phyloP scores from a whole-genome alignment of 2,888 invertebrate genomes.

The Bombylius major region DNA sequence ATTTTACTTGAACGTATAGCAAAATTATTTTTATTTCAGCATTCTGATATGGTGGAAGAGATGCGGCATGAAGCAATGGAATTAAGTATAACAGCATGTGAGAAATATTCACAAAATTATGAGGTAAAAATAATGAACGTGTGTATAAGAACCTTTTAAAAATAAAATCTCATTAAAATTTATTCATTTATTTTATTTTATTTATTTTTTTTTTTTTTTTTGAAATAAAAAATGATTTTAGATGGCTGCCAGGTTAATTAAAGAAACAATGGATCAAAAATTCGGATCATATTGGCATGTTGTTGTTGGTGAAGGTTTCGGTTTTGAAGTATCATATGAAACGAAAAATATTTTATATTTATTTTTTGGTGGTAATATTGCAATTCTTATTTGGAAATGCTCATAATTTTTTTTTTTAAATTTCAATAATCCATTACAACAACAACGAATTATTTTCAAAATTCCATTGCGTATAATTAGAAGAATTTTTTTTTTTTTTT shows the following conservation, averaged over 20 bases:
- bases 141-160: not conserved
- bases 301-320: slow-evolving; percentile 92
- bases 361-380: slow-evolving; percentile 85
- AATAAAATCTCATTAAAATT: not conserved
- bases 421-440: not conserved
- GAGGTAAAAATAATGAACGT: slow-evolving; percentile 43
- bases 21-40: slow-evolving; percentile 38
- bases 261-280: slow-evolving; percentile 90
- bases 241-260: slow-evolving; percentile 84
- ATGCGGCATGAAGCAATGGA: slow-evolving; percentile 84
- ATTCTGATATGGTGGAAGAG: slow-evolving; percentile 88
- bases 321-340: slow-evolving; percentile 87
- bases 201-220: too few relatives aligned
- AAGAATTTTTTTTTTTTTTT: too few relatives aligned
- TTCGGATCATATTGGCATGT: slow-evolving; percentile 91
- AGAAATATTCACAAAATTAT: slow-evolving; percentile 78
- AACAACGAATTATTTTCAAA: not conserved
- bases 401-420: slow-evolving; percentile 38
- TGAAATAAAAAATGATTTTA: slow-evolving; percentile 26
- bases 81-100: slow-evolving; percentile 83
- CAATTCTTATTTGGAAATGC: slow-evolving; percentile 83
- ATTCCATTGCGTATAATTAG: too few relatives aligned
- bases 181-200: not conserved
- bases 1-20: too few relatives aligned
- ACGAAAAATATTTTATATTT: slow-evolving; percentile 75